Evolutionary conservation across 2,888 invertebrate species (phyloP), one percentile per base, ranked within the genome.

Genomic region (Tenthredo notha): DNA sequence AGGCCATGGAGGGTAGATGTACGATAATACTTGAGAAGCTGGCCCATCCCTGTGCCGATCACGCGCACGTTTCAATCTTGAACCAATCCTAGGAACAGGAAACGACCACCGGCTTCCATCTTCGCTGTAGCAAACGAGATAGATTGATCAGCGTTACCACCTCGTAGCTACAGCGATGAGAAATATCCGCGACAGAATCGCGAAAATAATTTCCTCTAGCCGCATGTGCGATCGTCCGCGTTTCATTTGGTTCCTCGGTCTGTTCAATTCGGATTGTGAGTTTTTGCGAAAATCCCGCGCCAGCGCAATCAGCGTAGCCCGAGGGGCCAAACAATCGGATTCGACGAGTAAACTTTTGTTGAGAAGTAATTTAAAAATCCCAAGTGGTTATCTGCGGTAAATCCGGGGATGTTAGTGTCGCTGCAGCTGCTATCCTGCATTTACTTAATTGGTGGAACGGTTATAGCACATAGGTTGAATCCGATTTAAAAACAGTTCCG

Each of bases 1-100:
- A 74, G 43, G 74, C 74, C 43, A 43, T 25, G 43, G n/a, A 43
- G 43, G 40, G 74, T 74, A 74, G 74, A 43, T 21, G 74, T 74
- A 43, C 74, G 21, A 43, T 74, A 74, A 43, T 43, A 74, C 74
- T 40, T 21, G 10, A 74, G 43, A 15, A 43, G 74, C 43, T 74
- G 43, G 43, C 74, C 74, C 74, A 74, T 67, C 74, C 40, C 74
- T n/a, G n/a, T 74, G 74, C 74, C 74, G 43, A 74, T 74, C 40
- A 74, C 74, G 74, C 43, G 74, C 74, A 43, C 74, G 74, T 74
- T 74, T 74, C 74, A 74, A 74, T 74, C 74, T 74, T 74, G 74
- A 74, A 74, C 74, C 74, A 74, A 74, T 74, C 74, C 43, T 74
- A 43, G 74, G 74, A 74, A 74, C 74, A 74, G 43, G 74, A 74